Base-by-base conservation (phyloP, 2,113 vertebrate genomes). In the Accipiter cooperii region DNA sequence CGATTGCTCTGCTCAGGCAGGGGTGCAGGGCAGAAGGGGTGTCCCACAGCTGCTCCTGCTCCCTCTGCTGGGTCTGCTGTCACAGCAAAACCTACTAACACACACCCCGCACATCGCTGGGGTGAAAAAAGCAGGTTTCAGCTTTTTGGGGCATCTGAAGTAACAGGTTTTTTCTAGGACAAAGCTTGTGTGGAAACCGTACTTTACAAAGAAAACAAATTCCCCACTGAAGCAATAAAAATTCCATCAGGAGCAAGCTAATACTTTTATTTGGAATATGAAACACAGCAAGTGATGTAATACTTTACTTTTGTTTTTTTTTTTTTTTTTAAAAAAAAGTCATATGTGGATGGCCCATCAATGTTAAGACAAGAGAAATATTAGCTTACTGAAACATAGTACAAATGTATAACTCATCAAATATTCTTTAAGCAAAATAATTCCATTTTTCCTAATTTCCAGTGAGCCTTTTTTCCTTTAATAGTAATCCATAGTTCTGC, bases 21-120 rank as follows among this genome's bases (percentile, higher is more conserved):
- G 24, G 15, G 36, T 52, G 25, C 7, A 6, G 5, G 36, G 31
- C 8, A 55, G 26, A 28, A 15, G 10, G n/a, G 24, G 33, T 7
- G n/a, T 25, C 17, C 70, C 12, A 1, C 26, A 38, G 51, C 18
- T 3, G 4, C n/a, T 26, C 7, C 1, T 7, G 5, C 38, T 46
- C 47, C 58, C 74, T 29, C 12, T 9, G 10, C 47, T 12, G n/a
- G 17, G 8, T 52, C 75, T 75, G n/a, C 60, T 5, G 2, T 6
- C 10, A 17, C 29, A 58, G 12, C 34, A 60, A 42, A 29, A 36
- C 28, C 22, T 13, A 5, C 24, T 11, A 10, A 33, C 60, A 5
- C 36, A 8, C 25, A 42, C 17, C 1, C 1, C 13, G 1, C 12
- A 13, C 10, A 3, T 8, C 21, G 5, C 38, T 2, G 8, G 22